Evolutionary conservation across 2,888 invertebrate genomes (phyloP).

Genomic region (Vesta saturnalis): DNA sequence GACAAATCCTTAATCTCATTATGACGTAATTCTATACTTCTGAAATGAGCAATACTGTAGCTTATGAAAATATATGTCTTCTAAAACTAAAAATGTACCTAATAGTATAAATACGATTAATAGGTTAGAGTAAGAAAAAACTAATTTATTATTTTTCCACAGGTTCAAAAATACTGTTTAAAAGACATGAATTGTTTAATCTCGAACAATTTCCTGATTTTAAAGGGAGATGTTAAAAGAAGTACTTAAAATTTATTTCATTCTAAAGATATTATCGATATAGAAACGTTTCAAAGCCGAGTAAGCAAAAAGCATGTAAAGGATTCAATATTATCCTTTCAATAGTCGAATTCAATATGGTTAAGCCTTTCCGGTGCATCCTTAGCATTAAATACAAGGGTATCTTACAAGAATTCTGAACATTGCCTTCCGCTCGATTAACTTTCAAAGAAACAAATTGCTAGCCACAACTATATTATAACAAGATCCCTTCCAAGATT

Average conservation of each 20-base stretch:
- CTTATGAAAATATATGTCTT: too few relatives aligned
- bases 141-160: too few relatives aligned
- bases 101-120: too few relatives aligned
- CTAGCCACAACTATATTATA: slow-evolving; percentile 43
- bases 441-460: slow-evolving; percentile 43
- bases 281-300: slow-evolving; percentile 25
- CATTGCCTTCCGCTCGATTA: slow-evolving; percentile 39
- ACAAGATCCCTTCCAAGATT: slow-evolving; percentile 26
- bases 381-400: slow-evolving; percentile 35
- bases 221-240: slow-evolving; percentile 5
- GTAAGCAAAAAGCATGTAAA: slow-evolving; percentile 35
- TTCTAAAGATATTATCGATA: slow-evolving; percentile 28
- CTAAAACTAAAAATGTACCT: too few relatives aligned
- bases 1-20: too few relatives aligned
- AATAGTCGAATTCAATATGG: slow-evolving; percentile 27
- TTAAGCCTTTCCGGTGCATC: slow-evolving; percentile 35
- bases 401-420: slow-evolving; percentile 32
- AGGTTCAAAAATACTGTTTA: too few relatives aligned
- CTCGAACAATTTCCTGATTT: background rate
- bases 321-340: slow-evolving; percentile 34
- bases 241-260: slow-evolving; percentile 28
- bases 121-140: too few relatives aligned
- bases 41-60: too few relatives aligned
- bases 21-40: too few relatives aligned
- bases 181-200: background rate